Percentiles rank a stretch among this genome's conserved stretches.
phyloP scores from a whole-genome alignment of 2,797 vertebrate species.

The Hoplostethus mediterraneus region DNA sequence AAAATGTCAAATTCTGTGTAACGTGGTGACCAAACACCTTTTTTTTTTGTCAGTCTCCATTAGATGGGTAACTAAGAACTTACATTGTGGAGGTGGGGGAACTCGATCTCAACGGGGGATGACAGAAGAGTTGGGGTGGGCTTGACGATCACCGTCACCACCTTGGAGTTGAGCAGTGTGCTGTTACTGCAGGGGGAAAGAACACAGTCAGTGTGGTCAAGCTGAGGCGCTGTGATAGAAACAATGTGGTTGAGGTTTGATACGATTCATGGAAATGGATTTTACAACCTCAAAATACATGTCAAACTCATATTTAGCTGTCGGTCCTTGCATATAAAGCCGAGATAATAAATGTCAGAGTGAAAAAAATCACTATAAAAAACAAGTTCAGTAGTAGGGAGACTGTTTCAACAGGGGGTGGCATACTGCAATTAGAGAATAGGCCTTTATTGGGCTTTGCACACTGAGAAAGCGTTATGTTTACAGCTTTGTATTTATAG shows the following conservation, averaged over 20 bases:
- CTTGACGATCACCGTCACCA: constrained; percentile 95
- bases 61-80: constrained; percentile 75
- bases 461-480: no score
- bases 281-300: background rate
- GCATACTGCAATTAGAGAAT: constrained; percentile 59
- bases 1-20: constrained; percentile 76
- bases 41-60: constrained; percentile 41
- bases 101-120: constrained; percentile 94
- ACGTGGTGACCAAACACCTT: constrained; percentile 60
- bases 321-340: constrained; percentile 13
- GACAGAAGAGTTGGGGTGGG: constrained; percentile 90
- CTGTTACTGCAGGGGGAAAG: constrained; percentile 85
- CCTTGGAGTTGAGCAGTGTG: constrained; percentile 94
- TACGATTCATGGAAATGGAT: no score
- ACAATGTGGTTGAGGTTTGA: background rate
- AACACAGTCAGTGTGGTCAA: constrained; percentile 21
- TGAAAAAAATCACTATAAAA: background rate
- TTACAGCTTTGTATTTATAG: no score
- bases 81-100: constrained; percentile 96
- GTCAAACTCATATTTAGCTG: background rate
- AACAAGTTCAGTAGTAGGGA: background rate
- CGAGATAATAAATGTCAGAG: background rate
- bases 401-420: constrained; percentile 10
- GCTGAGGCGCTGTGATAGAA: background rate
- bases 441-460: constrained; percentile 8